phyloP scores from a whole-genome alignment of 2,113 vertebrate species.

The Labeo catla region DNA sequence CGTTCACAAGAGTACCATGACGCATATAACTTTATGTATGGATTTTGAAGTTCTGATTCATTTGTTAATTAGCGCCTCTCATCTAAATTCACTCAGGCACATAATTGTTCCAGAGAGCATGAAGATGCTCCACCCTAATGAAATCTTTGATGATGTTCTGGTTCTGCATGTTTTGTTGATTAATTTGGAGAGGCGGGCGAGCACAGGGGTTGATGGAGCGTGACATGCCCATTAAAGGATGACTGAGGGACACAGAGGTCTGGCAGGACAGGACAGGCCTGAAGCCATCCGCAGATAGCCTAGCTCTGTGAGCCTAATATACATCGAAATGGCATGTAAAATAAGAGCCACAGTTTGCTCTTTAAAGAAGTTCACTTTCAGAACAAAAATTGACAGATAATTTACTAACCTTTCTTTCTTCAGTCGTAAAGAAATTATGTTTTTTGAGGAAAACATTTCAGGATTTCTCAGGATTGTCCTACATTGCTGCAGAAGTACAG shows the following conservation, averaged over 20 bases:
- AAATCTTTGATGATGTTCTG: slow-evolving; percentile 68
- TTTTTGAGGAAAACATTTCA: too few species aligned
- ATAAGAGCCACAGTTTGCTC: neutral
- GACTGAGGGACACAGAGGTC: slow-evolving; percentile 31
- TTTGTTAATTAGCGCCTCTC: slow-evolving; percentile 63
- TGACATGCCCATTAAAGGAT: slow-evolving; percentile 64
- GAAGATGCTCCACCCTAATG: slow-evolving; percentile 64
- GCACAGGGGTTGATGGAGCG: slow-evolving; percentile 66
- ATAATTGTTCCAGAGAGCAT: slow-evolving; percentile 58
- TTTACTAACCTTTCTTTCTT: too few species aligned
- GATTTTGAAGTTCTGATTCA: slow-evolving; percentile 50
- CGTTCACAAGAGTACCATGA: too few species aligned
- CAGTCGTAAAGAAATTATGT: too few species aligned
- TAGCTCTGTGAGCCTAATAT: neutral
- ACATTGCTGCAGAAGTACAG: too few species aligned
- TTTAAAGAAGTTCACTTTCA: too few species aligned
- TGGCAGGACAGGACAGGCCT: neutral
- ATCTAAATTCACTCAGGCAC: slow-evolving; percentile 62
- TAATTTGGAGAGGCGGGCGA: slow-evolving; percentile 63
- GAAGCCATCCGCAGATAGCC: neutral
- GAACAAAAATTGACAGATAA: too few species aligned
- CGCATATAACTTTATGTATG: too few species aligned
- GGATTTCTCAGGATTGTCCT: too few species aligned
- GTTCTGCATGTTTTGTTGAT: slow-evolving; percentile 73
- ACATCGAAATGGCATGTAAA: neutral